phyloP scores from a whole-genome alignment of 2,797 vertebrate species.

The Rhyacichthys aspro region DNA sequence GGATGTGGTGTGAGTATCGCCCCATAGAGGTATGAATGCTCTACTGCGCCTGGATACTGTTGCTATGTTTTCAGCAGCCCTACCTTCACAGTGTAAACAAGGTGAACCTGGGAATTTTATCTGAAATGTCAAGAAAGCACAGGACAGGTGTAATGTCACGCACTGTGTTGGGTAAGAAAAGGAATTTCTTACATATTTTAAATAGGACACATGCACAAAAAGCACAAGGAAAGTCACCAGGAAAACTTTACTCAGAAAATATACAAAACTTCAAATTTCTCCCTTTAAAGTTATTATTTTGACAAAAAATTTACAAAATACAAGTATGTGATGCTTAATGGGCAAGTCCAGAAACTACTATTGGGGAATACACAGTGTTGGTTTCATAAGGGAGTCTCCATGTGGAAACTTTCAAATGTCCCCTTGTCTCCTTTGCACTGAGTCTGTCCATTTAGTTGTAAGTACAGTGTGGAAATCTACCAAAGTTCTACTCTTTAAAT shows the following conservation, averaged over 20 bases:
- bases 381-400: slow-evolving; percentile 54
- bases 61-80: slow-evolving; percentile 65
- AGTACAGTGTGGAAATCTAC: slow-evolving; percentile 20
- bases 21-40: slow-evolving; percentile 39
- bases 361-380: slow-evolving; percentile 20
- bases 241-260: neutral
- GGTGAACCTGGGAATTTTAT: slow-evolving; percentile 55
- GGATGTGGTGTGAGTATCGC: slow-evolving; percentile 22
- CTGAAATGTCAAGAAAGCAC: slow-evolving; percentile 50
- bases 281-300: neutral
- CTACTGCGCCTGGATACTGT: slow-evolving; percentile 60
- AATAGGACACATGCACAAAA: neutral
- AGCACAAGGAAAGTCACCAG: slow-evolving; percentile 9
- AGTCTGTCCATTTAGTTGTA: neutral
- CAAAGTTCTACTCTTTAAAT: neutral
- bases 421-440: slow-evolving; percentile 9
- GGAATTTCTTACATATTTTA: neutral
- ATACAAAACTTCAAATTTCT: neutral
- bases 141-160: slow-evolving; percentile 35
- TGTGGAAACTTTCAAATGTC: slow-evolving; percentile 45
- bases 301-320: slow-evolving; percentile 16
- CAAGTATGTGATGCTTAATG: neutral
- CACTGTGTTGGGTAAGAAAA: slow-evolving; percentile 34
- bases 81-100: slow-evolving; percentile 55
- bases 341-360: slow-evolving; percentile 47